phyloP scores from a whole-genome alignment of 2,888 invertebrate genomes.

The Dynastes hyllus region DNA sequence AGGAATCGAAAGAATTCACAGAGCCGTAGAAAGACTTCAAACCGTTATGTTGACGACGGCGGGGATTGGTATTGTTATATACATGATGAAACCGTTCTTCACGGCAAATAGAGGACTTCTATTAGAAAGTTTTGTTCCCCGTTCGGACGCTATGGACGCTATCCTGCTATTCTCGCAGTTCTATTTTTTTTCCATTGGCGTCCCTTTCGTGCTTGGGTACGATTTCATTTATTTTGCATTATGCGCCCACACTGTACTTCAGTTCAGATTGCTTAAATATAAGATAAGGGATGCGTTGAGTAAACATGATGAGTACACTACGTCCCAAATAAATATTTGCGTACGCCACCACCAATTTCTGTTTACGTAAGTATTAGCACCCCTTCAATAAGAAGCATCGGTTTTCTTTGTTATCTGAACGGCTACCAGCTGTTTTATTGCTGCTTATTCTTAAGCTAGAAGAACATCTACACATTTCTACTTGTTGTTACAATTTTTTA shows the following conservation, averaged over 20 bases:
- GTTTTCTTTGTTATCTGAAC: no score
- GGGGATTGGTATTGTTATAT: not conserved
- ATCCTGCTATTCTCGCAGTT: not conserved
- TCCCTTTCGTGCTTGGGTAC: conserved; percentile 19
- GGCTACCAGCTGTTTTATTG: no score
- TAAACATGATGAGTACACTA: not conserved
- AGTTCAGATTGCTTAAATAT: conserved; percentile 24
- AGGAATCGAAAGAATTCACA: not conserved
- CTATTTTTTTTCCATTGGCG: not conserved
- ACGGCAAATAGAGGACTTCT: not conserved
- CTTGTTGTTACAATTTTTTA: no score
- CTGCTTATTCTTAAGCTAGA: no score
- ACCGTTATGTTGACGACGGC: not conserved
- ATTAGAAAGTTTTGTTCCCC: not conserved
- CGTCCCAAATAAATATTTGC: not conserved
- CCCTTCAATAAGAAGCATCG: no score
- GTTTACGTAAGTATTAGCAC: not conserved
- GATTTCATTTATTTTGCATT: conserved; percentile 18
- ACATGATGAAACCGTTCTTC: conserved; percentile 4
- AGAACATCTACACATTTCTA: no score
- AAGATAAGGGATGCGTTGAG: not conserved
- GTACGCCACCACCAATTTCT: conserved; percentile 8
- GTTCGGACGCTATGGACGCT: not conserved
- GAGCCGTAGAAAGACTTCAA: not conserved
- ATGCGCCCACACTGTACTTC: conserved; percentile 10